Evolutionary conservation across 1,140 invertebrate genomes (phyloP).

Genomic region (Drosophila virilis): DNA sequence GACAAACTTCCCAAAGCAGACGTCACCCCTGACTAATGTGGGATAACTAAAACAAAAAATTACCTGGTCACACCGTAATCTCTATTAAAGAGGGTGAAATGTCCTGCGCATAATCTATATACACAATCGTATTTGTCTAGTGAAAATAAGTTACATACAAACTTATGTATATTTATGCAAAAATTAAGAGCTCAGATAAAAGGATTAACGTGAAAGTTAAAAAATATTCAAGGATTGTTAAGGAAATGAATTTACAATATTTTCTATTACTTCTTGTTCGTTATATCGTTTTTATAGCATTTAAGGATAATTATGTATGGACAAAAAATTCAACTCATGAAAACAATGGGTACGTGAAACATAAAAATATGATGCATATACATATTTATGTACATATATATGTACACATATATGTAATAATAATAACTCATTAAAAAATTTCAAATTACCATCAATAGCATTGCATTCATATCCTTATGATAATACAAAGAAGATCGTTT

Average conservation of each 20-base stretch:
- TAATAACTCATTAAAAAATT: too few relatives aligned
- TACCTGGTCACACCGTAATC: slow-evolving; percentile 9
- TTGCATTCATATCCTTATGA: too few relatives aligned
- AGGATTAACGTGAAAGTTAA: neutral
- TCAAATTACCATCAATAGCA: too few relatives aligned
- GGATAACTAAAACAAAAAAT: neutral
- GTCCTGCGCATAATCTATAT: slow-evolving; percentile 14
- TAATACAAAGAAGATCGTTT: too few relatives aligned
- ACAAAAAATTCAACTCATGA: slow-evolving; percentile 14
- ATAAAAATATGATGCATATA: neutral
- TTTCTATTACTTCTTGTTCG: slow-evolving; percentile 9
- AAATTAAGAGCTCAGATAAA: slow-evolving; percentile 3
- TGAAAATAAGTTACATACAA: slow-evolving; percentile 10
- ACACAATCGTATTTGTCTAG: slow-evolving; percentile 1
- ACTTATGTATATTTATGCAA: neutral
- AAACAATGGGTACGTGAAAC: slow-evolving; percentile 41
- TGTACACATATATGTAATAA: too few relatives aligned
- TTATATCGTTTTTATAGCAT: slow-evolving; percentile 4
- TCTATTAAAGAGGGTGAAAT: slow-evolving; percentile 4
- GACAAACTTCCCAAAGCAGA: too few relatives aligned
- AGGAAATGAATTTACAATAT: slow-evolving; percentile 16
- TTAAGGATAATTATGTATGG: slow-evolving; percentile 5
- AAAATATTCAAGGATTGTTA: neutral
- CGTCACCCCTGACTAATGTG: too few relatives aligned
- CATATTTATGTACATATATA: too few relatives aligned